Evolutionary conservation across 2,797 vertebrate species (phyloP).

Genomic region (Intellagama lesueurii): DNA sequence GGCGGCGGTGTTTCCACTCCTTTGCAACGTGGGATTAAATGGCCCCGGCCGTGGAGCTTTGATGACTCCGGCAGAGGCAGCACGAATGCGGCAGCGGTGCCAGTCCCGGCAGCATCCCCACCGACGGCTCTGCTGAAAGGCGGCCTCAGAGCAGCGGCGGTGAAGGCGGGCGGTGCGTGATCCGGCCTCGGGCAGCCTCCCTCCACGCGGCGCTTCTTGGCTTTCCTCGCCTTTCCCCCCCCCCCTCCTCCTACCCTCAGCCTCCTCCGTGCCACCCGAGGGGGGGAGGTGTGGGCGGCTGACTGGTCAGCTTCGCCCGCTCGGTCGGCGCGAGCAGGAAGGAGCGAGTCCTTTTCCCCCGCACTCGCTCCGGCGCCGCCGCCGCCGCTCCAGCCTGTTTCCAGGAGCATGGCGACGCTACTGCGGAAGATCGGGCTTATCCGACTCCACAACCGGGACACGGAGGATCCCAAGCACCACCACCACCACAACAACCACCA

Average conservation of each 20-base stretch:
- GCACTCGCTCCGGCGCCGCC: neutral
- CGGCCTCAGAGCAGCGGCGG: neutral
- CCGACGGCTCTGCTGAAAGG: neutral
- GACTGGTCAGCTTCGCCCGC: too few relatives aligned
- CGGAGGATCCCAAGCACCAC: slow-evolving; percentile 97
- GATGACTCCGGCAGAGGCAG: neutral
- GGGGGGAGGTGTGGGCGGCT: too few relatives aligned
- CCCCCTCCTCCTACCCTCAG: neutral
- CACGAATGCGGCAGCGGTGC: slow-evolving; percentile 13
- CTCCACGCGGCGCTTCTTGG: neutral
- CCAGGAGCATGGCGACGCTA: slow-evolving; percentile 91
- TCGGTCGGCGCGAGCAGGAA: too few relatives aligned
- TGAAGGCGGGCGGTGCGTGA: neutral
- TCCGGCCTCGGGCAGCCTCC: too few relatives aligned
- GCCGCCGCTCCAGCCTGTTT: neutral
- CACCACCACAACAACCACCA: slow-evolving; percentile 83
- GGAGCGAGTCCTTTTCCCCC: neutral
- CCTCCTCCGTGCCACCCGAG: neutral
- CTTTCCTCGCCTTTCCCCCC: neutral
- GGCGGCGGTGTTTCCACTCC: neutral
- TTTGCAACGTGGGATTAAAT: neutral
- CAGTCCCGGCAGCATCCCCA: neutral
- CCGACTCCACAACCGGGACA: slow-evolving; percentile 97
- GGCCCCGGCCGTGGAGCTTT: neutral
- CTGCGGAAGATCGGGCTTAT: slow-evolving; percentile 98